Percentiles rank a stretch among this genome's conserved stretches.
phyloP scores from a whole-genome alignment of 1,140 invertebrate genomes.

The Conopomorpha cramerella region DNA sequence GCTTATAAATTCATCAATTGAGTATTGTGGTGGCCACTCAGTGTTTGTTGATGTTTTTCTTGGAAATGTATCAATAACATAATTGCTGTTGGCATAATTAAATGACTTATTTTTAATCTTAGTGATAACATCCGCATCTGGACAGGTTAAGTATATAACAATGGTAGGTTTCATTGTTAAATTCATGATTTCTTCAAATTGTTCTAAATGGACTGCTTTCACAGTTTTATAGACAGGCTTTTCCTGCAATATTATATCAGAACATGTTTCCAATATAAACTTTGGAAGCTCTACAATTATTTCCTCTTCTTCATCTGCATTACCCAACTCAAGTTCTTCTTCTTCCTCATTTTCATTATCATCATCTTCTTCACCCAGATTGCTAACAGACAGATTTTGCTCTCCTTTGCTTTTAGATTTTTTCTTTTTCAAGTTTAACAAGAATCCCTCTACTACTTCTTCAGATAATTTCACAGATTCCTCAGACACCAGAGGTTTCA shows the following conservation, averaged over 20 bases:
- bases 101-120: constrained; percentile 44
- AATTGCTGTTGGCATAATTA: constrained; percentile 32
- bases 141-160: constrained; percentile 59
- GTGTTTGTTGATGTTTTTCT: constrained; percentile 9
- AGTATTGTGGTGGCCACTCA: constrained; percentile 34
- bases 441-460: constrained; percentile 45
- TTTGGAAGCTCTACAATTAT: constrained; percentile 24
- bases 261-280: constrained; percentile 31
- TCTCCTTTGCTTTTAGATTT: constrained; percentile 10
- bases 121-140: constrained; percentile 52
- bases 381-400: neutral
- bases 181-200: constrained; percentile 26
- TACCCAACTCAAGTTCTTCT: constrained; percentile 19
- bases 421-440: constrained; percentile 31
- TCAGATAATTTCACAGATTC: constrained; percentile 41
- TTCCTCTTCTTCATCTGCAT: constrained; percentile 18
- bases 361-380: neutral
- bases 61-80: constrained; percentile 18
- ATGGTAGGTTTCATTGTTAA: constrained; percentile 49
- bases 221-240: constrained; percentile 18
- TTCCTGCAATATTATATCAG: constrained; percentile 14
- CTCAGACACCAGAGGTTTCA: constrained; percentile 40
- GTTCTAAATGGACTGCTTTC: constrained; percentile 18
- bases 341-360: constrained; percentile 15
- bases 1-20: constrained; percentile 17